Percentiles rank a stretch among this genome's conserved stretches.
Conservation (phyloP, 2,888 invertebrate species). For the Epinotia nisella region DNA sequence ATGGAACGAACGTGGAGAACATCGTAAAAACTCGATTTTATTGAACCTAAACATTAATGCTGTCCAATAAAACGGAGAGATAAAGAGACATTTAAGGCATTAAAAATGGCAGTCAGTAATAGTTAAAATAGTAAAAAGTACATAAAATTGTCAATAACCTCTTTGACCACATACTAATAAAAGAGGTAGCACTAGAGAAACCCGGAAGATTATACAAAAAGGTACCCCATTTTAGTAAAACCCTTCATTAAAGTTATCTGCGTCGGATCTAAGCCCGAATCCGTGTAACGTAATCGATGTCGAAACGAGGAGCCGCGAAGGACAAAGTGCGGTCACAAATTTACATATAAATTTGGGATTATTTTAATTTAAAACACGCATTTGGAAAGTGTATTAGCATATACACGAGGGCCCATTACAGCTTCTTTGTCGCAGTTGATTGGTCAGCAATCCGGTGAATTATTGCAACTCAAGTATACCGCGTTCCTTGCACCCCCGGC, state of each 20-base stretch:
- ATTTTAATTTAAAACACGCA: conserved; percentile 82
- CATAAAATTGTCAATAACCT: conserved; percentile 38
- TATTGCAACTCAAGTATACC: conserved; percentile 52
- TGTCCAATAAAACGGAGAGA: conserved; percentile 54
- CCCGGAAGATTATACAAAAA: conserved; percentile 67
- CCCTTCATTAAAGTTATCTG: conserved; percentile 80
- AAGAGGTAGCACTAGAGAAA: conserved; percentile 58
- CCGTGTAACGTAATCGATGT: conserved; percentile 81
- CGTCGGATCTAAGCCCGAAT: conserved; percentile 74
- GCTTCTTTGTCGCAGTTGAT: conserved; percentile 73
- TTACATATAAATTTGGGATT: conserved; percentile 83
- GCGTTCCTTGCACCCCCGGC: conserved; percentile 31
- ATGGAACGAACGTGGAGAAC: conserved; percentile 61
- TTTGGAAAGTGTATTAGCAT: conserved; percentile 81
- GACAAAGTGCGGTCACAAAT: conserved; percentile 81
- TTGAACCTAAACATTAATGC: conserved; percentile 57
- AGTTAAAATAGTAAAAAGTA: too few species aligned
- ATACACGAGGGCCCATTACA: conserved; percentile 76
- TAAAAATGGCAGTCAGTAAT: conserved; percentile 40
- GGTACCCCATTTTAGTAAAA: conserved; percentile 70
- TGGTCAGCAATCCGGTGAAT: conserved; percentile 75
- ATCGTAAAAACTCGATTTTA: conserved; percentile 63
- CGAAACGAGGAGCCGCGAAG: conserved; percentile 77
- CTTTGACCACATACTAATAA: conserved; percentile 51
- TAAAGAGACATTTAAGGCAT: conserved; percentile 34